Evolutionary conservation across 2,888 invertebrate species (phyloP).

Genomic region (Meta bourneti): DNA sequence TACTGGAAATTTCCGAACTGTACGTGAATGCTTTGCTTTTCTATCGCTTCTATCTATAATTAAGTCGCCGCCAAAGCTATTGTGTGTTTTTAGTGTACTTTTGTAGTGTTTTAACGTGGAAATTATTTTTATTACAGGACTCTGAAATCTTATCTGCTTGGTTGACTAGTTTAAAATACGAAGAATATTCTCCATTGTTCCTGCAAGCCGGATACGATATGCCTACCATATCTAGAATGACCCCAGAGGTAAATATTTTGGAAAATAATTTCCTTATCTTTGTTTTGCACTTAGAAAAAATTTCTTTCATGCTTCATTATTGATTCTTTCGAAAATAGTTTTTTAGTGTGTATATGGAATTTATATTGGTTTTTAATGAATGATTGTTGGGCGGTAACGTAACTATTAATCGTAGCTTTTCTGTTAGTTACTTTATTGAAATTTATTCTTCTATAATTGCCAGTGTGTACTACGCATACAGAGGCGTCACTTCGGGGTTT

Average conservation of each 20-base stretch:
- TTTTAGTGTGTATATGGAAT: neutral
- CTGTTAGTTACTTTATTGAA: too few relatives aligned
- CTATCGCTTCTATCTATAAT: neutral
- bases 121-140: conserved; percentile 84
- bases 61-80: neutral
- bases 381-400: neutral
- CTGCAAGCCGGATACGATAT: conserved; percentile 97
- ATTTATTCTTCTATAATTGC: too few relatives aligned
- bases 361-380: neutral
- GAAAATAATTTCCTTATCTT: neutral
- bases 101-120: conserved; percentile 19
- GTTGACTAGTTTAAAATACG: conserved; percentile 95
- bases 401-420: neutral
- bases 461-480: too few relatives aligned
- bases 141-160: conserved; percentile 96
- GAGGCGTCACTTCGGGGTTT: too few relatives aligned
- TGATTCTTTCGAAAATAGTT: neutral
- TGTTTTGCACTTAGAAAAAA: neutral
- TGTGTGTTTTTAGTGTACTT: neutral
- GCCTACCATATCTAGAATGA: conserved; percentile 98
- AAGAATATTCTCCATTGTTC: conserved; percentile 96
- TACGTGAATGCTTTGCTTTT: neutral
- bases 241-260: conserved; percentile 89
- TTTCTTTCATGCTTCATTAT: neutral
- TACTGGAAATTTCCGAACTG: neutral